Conservation (phyloP, 2,888 invertebrate genomes). For the Caenorhabditis sp. region DNA sequence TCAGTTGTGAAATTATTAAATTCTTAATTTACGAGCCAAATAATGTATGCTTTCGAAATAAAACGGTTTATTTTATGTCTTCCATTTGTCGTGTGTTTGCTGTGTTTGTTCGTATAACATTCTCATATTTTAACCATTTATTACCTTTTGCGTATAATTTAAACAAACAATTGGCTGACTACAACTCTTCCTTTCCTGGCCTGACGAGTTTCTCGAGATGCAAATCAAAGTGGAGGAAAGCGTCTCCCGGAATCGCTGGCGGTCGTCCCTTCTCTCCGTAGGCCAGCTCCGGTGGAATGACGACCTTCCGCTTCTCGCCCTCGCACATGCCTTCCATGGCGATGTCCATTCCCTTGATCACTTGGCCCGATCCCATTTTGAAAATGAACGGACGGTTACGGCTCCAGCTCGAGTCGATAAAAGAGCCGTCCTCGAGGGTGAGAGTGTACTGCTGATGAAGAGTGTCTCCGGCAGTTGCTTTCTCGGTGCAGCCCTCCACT, state of each 20-base stretch:
- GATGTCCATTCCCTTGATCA: conserved; percentile 75
- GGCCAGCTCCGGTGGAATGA: conserved; percentile 76
- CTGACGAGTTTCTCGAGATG: conserved; percentile 73
- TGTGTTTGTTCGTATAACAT: too few species aligned
- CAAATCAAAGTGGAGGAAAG: conserved; percentile 77
- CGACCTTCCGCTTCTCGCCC: conserved; percentile 74
- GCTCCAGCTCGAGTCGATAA: conserved; percentile 75
- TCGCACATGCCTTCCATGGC: conserved; percentile 78
- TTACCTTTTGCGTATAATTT: background rate
- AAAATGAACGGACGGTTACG: conserved; percentile 77
- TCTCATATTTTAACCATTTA: background rate
- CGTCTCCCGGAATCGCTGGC: conserved; percentile 73
- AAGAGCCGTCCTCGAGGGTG: conserved; percentile 76
- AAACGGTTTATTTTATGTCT: too few species aligned
- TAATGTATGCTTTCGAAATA: too few species aligned
- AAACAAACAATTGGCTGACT: background rate
- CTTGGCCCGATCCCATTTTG: conserved; percentile 71
- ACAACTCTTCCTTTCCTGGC: conserved; percentile 68
- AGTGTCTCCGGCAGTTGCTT: conserved; percentile 72
- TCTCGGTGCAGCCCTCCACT: conserved; percentile 71
- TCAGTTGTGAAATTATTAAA: too few species aligned
- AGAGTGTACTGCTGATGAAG: conserved; percentile 78
- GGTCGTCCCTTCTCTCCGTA: conserved; percentile 76
- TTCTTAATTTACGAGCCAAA: too few species aligned
- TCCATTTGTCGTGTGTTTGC: too few species aligned